Percentiles rank a stretch among this genome's conserved stretches.
These are phyloP conservation scores for Calcarius ornatus DNA, from an alignment of 2,113 vertebrate genomes.

Conservation along the genomic window DNA sequence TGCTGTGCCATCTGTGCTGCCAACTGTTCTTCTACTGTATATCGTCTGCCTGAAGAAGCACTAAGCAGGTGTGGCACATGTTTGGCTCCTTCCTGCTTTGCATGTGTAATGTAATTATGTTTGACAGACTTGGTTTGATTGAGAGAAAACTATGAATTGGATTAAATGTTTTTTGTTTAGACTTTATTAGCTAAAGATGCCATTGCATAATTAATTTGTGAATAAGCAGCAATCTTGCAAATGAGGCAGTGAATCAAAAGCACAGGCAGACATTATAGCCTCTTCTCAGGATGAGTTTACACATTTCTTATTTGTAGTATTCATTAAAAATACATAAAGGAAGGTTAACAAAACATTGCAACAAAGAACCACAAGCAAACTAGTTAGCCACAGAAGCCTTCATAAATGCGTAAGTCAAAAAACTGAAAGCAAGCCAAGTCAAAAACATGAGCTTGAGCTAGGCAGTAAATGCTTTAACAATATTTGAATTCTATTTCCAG, in stretches of 20 bases:
- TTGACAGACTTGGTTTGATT: slow-evolving; percentile 72
- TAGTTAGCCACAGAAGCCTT: slow-evolving; percentile 21
- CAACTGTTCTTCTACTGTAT: slow-evolving; percentile 69
- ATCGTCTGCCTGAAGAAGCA: slow-evolving; percentile 55
- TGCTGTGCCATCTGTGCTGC: slow-evolving; percentile 73
- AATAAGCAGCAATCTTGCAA: slow-evolving; percentile 71
- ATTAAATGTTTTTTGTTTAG: slow-evolving; percentile 79
- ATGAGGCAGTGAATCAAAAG: slow-evolving; percentile 58
- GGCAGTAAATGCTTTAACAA: neutral
- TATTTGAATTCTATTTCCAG: neutral
- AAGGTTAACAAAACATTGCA: slow-evolving; percentile 38
- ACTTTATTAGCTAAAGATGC: slow-evolving; percentile 75
- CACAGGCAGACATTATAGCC: slow-evolving; percentile 42
- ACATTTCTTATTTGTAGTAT: slow-evolving; percentile 34
- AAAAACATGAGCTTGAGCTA: neutral
- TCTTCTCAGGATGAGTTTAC: slow-evolving; percentile 38
- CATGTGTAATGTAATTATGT: slow-evolving; percentile 74
- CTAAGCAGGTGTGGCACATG: slow-evolving; percentile 74
- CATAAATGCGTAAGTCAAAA: slow-evolving; percentile 26
- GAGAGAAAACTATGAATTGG: slow-evolving; percentile 68
- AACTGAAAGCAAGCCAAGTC: neutral
- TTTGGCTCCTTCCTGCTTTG: slow-evolving; percentile 72
- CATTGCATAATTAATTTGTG: slow-evolving; percentile 75
- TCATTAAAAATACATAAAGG: slow-evolving; percentile 50
- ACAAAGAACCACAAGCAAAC: slow-evolving; percentile 39